A percentile compares a stretch with the other conserved stretches of the same genome.
Evolutionary conservation across 2,797 vertebrate species (phyloP).

Genomic region (Lagodon rhomboides): DNA sequence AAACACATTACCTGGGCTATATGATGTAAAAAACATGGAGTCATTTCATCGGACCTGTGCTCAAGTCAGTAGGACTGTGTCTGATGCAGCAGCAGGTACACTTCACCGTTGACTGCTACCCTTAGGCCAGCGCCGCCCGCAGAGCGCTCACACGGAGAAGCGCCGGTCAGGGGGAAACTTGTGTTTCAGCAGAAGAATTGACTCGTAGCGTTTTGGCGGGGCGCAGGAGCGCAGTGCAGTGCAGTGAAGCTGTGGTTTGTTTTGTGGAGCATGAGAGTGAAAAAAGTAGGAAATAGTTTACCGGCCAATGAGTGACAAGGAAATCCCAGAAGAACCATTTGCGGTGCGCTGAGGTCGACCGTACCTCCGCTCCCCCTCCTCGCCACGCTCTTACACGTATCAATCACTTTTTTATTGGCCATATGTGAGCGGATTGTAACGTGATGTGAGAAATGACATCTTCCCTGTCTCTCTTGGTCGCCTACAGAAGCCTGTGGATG

Average conservation of each 20-base stretch:
- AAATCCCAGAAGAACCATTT: neutral
- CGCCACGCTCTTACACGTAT: too few relatives aligned
- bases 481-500: too few relatives aligned
- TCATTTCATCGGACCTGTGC: neutral
- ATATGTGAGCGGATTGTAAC: too few relatives aligned
- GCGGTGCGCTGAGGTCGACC: accelerated
- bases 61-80: neutral
- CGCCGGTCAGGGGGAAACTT: neutral
- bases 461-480: too few relatives aligned
- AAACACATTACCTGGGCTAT: neutral
- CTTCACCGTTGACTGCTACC: neutral
- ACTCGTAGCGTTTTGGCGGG: neutral
- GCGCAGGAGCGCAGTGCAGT: too few relatives aligned
- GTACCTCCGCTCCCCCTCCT: neutral
- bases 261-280: neutral
- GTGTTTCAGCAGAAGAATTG: neutral
- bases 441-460: too few relatives aligned
- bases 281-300: neutral
- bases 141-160: neutral
- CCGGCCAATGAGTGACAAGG: neutral
- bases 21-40: neutral
- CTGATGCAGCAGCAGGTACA: neutral
- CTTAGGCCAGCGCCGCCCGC: neutral
- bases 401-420: too few relatives aligned
- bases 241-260: neutral